Evolutionary conservation across 1,140 invertebrate genomes (phyloP).

Genomic region (Glossosoma conforme): DNA sequence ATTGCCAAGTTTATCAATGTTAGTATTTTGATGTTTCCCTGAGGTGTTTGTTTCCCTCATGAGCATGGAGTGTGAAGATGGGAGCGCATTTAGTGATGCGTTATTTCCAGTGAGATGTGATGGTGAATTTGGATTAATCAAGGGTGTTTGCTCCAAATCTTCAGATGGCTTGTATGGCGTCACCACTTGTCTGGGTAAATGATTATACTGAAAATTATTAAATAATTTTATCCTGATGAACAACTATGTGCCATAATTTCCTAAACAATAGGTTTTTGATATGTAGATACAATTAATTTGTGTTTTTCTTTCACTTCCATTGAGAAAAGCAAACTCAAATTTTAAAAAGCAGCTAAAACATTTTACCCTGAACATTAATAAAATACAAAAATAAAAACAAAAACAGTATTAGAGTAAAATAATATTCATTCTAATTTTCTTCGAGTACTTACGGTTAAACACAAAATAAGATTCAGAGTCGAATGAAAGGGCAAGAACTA

Average conservation of each 20-base stretch:
- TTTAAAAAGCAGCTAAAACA: too few species aligned
- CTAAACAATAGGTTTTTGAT: too few species aligned
- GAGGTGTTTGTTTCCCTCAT: not conserved
- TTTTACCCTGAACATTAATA: not conserved
- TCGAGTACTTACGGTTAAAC: too few species aligned
- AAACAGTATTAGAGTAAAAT: not conserved
- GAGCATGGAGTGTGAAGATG: constrained; percentile 31
- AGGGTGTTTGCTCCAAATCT: constrained; percentile 60
- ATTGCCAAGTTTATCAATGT: too few species aligned
- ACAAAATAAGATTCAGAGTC: too few species aligned
- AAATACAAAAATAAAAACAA: not conserved
- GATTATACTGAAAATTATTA: constrained; percentile 56
- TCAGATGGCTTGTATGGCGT: constrained; percentile 84
- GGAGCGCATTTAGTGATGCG: constrained; percentile 33
- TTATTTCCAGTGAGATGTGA: constrained; percentile 52
- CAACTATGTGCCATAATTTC: too few species aligned
- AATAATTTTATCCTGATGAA: too few species aligned
- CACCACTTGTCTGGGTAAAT: constrained; percentile 78
- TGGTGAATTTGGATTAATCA: constrained; percentile 49
- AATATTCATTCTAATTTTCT: too few species aligned
- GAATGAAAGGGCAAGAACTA: not conserved
- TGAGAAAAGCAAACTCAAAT: too few species aligned
- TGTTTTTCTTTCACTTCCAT: too few species aligned
- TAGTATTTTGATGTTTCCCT: not conserved
- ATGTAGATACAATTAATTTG: too few species aligned